Base-by-base conservation (phyloP, 2,113 vertebrate genomes). In the Xiphophorus maculatus region DNA sequence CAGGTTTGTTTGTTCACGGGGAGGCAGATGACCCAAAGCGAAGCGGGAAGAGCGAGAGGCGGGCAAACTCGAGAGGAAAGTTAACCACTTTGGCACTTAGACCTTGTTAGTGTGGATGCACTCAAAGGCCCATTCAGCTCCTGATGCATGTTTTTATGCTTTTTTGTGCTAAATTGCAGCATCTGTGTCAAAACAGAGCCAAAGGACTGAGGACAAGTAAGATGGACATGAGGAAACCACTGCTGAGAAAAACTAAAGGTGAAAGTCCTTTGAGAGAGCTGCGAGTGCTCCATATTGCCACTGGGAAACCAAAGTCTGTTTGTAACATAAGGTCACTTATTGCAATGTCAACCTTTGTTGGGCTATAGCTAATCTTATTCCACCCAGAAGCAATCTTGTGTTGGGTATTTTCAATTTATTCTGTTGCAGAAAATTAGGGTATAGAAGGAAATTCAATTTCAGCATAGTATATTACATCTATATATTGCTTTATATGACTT, bases 61-160 rank as follows among this genome's bases (percentile, higher is more conserved):
- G 44, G 28, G 81, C 28, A 42, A 67, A 27, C 37, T 27, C 5
- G 76, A 73, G 72, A 62, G 73, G 82, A 82, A 83, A 84, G 90
- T 93, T 93, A 93, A 91, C 83, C 92, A 93, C 93, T 94, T 92
- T 93, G 87, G 84, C 90, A 92, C 91, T 93, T 91, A 90, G 83
- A 85, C 80, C 91, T 94, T 88, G 89, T 94, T 92, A 93, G 85
- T 76, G 86, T 73, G 77, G 90, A 92, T 89, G 90, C 86, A 89
- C 87, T 89, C 84, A 77, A 83, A 83, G 77, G 85, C 76, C 82
- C 73, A 86, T 88, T 93, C 92, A 91, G 87, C 82, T 60, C 66
- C 54, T 66, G 81, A 77, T 81, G 84, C 74, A 69, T 87, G 81
- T 89, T 93, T 90, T 82, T 79, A 82, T 76, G 84, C 85, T 73